Evolutionary conservation across 2,797 vertebrate genomes (phyloP), one percentile per base, ranked within the genome.

Genomic region (Anguilla anguilla): DNA sequence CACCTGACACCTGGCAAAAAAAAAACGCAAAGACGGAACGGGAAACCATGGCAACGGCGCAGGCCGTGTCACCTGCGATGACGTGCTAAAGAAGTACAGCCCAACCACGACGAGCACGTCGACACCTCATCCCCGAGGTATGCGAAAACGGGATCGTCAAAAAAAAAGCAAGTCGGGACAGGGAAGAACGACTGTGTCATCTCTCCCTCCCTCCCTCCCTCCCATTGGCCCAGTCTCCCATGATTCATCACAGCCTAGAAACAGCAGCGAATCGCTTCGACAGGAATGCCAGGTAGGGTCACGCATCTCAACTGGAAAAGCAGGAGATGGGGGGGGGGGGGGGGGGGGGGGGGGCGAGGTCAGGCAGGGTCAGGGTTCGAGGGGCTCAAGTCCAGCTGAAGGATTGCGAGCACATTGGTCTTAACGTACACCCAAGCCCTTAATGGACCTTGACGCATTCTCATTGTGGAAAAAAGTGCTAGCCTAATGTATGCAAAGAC

Each of bases 201-300:
- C 31, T 17, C 31, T 19, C 35, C 19, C 72, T 43, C 31, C 43
- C 72, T 17, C 72, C 17, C 72, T 74, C 69, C 1, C 69, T 74
- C 69, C 9, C 69, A 10, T 31, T 6, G 72, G 2, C 77, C 77
- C 19, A 1, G 77, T 74, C 39, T 15, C 13, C 77, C n/a, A 49
- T 49, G 77, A 81, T 49, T 87, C 55, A 74, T 74, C 3, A 51
- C 17, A 88, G 85, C n/a, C 55, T 25, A 82, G 17, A 88, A 88
- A 83, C 85, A 83, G 25, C 19, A 43, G 85, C 67, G 59, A 46
- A 72, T 88, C 10, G 82, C 87, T 88, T 49, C 83, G 17, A 3
- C 15, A 1, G 35, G 43, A 9, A n/a, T 49, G 77, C 6, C 43
- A 81, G 22, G 7, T 4, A 81, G 39, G 19, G 3, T 79, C 39